phyloP scores from a whole-genome alignment of 1,140 invertebrate species.

The Nomia melanderi region DNA sequence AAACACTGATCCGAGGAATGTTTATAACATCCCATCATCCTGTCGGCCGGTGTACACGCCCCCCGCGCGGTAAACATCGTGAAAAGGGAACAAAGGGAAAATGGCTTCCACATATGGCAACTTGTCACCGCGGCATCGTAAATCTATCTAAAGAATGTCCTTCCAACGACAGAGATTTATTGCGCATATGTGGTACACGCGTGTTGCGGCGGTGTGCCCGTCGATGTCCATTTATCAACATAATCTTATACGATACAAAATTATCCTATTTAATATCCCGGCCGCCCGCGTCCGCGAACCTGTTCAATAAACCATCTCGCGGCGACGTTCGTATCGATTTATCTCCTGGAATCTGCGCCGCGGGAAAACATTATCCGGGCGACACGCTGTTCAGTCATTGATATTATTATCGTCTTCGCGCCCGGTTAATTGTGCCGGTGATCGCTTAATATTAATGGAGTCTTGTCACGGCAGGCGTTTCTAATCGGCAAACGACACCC shows the following conservation, averaged over 20 bases:
- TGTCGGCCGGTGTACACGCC: too few relatives aligned
- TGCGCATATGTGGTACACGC: conserved; percentile 6
- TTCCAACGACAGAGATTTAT: conserved; percentile 23
- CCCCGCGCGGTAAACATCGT: background rate
- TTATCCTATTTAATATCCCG: conserved; percentile 24
- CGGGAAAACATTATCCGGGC: conserved; percentile 8
- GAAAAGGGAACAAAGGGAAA: background rate
- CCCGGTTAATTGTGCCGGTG: conserved; percentile 7
- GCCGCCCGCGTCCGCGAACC: background rate
- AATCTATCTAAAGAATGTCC: conserved; percentile 23
- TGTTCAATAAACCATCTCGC: background rate
- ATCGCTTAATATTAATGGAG: conserved; percentile 35
- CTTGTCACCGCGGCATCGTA: background rate
- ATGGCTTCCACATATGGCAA: background rate
- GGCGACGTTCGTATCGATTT: conserved; percentile 14
- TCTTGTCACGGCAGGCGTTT: background rate
- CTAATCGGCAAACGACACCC: background rate
- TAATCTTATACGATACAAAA: conserved; percentile 16
- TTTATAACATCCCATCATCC: too few relatives aligned
- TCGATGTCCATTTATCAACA: conserved; percentile 24
- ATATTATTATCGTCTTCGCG: conserved; percentile 14
- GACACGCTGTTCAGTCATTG: background rate
- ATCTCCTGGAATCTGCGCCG: background rate
- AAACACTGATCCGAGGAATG: too few relatives aligned
- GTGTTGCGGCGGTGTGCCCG: background rate